Evolutionary conservation across 1,140 invertebrate species (phyloP), one percentile per base, ranked within the genome.

Genomic region (Drosophila arizonae): DNA sequence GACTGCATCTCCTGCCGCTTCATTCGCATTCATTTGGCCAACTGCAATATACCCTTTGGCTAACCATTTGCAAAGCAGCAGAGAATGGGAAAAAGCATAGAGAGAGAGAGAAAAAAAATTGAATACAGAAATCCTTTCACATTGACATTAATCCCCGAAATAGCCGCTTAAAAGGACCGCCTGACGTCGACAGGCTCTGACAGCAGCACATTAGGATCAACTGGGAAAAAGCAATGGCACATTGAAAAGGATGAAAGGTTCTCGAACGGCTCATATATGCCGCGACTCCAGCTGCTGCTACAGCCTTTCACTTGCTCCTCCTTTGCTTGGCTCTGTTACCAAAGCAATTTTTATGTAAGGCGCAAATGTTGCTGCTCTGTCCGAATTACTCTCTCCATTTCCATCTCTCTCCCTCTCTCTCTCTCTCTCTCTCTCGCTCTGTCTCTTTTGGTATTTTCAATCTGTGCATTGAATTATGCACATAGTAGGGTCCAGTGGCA

Each of bases 121-220:
- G 55, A 56, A 46, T 46, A 46, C 43, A 15, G 68, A 80, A 79
- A 85, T 79, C 81, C 81, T 85, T 89, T 79, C 81, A 81, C 81
- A 86, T 90, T 89, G 86, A 89, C 86, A 89, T 81, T 90, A 90
- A 90, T 90, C 81, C 86, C 70, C 70, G 73, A 90, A 85, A 90
- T 85, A 81, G 79, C 79, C 70, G 80, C 68, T 73, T 51, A 76
- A 73, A 72, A 65, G 54, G 63, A 54, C 66, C 28, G 41, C 55
- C 30, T 75, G 80, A 88, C 66, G 68, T 78, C 58, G 74, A 89
- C 85, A 89, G 75, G 63, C 76, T 57, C 81, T 90, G 85, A 89
- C 85, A 89, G 85, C 75, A 75, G 76, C 82, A 89, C 85, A 89
- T 89, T 89, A 89, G 85, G 78, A 76, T 81, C 77, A 76, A 78